Evolutionary conservation across 2,888 invertebrate genomes (phyloP).

Genomic region (Stramonita haemastoma): DNA sequence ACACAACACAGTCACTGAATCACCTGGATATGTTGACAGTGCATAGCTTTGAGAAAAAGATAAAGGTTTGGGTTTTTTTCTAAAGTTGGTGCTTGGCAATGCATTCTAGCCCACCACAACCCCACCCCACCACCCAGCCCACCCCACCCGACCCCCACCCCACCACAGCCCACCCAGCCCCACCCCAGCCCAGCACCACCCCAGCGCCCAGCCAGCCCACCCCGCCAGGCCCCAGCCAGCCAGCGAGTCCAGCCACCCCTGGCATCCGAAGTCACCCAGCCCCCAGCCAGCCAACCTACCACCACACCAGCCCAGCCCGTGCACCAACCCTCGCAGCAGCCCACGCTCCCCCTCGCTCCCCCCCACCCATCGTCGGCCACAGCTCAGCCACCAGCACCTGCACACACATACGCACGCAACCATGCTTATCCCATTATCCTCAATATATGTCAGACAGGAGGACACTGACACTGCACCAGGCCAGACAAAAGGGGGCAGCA

Average conservation of each 20-base stretch:
- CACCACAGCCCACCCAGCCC: too few species aligned
- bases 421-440: too few species aligned
- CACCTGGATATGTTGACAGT: too few species aligned
- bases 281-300: conserved; percentile 77
- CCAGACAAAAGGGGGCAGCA: too few species aligned
- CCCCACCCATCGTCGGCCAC: conserved; percentile 74
- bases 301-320: conserved; percentile 78
- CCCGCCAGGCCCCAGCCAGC: conserved; percentile 77
- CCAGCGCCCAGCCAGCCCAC: conserved; percentile 76
- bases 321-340: conserved; percentile 78
- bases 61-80: too few species aligned
- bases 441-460: too few species aligned
- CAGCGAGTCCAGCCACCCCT: conserved; percentile 79
- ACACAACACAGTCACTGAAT: conserved; percentile 48
- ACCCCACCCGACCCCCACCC: conserved; percentile 77
- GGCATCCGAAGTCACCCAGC: conserved; percentile 78
- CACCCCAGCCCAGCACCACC: too few species aligned
- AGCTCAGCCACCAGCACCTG: conserved; percentile 78
- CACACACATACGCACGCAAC: conserved; percentile 23
- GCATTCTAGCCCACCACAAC: too few species aligned
- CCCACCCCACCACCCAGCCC: conserved; percentile 76
- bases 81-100: too few species aligned
- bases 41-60: too few species aligned
- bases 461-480: too few species aligned
- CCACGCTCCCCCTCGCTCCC: conserved; percentile 71